These are phyloP conservation scores for Euglossa dilemma DNA, from an alignment of 1,140 invertebrate species.

Conservation along the genomic window DNA sequence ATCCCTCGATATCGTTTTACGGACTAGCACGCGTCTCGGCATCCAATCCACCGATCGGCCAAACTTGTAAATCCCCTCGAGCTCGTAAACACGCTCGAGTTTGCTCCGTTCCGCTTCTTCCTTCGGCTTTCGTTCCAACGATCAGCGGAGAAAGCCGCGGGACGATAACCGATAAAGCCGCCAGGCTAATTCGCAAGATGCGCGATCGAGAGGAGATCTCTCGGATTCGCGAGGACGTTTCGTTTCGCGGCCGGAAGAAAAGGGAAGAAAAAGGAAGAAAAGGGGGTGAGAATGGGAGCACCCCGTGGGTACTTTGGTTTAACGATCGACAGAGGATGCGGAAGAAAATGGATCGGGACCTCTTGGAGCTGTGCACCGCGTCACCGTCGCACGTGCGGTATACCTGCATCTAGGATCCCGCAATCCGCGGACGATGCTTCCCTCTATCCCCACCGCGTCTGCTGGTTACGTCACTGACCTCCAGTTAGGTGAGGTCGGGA, in stretches of 20 bases:
- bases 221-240: too few species aligned
- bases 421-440: conserved; percentile 60
- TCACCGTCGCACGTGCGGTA: conserved; percentile 47
- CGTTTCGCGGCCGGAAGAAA: too few species aligned
- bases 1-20: conserved; percentile 17
- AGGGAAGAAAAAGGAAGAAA: too few species aligned
- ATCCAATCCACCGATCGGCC: background rate
- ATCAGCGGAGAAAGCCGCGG: too few species aligned
- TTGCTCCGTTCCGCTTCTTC: background rate
- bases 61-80: background rate
- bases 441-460: conserved; percentile 31
- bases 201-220: too few species aligned
- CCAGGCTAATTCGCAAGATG: too few species aligned
- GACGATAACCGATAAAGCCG: too few species aligned
- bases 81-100: background rate
- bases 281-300: background rate
- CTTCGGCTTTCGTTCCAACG: background rate
- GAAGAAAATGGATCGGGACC: conserved; percentile 38
- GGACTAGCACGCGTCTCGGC: background rate
- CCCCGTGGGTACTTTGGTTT: conserved; percentile 3
- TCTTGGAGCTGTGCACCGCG: conserved; percentile 20
- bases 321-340: conserved; percentile 34
- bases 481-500: conserved; percentile 70
- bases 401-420: conserved; percentile 60
- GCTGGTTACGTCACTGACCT: conserved; percentile 66